Percentiles rank a stretch among this genome's conserved stretches.
phyloP scores from a whole-genome alignment of 2,888 invertebrate genomes.

The Zele albiditarsus region DNA sequence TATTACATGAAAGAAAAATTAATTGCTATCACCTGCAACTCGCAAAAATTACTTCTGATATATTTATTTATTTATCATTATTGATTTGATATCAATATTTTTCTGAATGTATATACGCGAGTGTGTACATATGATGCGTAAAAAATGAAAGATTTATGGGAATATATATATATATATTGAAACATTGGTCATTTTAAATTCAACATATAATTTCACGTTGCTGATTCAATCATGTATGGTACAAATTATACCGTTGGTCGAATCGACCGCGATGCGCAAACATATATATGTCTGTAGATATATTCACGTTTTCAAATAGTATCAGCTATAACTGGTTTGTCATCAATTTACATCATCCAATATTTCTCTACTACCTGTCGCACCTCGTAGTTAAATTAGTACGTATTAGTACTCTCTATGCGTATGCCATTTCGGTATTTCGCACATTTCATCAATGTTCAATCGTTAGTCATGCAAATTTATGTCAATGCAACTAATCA shows the following conservation, averaged over 20 bases:
- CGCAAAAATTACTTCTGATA: too few species aligned
- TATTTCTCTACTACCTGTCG: neutral
- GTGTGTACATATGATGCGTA: neutral
- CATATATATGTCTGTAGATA: slow-evolving; percentile 4
- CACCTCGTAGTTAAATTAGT: slow-evolving; percentile 12
- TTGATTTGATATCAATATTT: neutral
- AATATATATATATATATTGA: too few species aligned
- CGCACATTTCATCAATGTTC: slow-evolving; percentile 29
- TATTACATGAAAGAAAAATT: too few species aligned
- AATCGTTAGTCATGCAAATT: slow-evolving; percentile 20
- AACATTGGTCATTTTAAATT: slow-evolving; percentile 21
- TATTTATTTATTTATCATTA: too few species aligned
- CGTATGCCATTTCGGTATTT: slow-evolving; percentile 12
- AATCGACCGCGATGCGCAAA: slow-evolving; percentile 22
- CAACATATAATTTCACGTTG: slow-evolving; percentile 32
- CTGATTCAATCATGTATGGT: slow-evolving; percentile 36
- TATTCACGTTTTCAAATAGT: neutral
- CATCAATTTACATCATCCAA: slow-evolving; percentile 2
- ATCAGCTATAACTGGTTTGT: slow-evolving; percentile 3
- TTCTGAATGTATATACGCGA: neutral
- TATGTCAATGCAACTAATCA: neutral
- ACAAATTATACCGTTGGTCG: slow-evolving; percentile 34
- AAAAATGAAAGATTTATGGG: neutral
- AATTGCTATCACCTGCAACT: too few species aligned
- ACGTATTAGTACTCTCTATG: neutral